Evolutionary conservation across 2,888 invertebrate species (phyloP), one percentile per base, ranked within the genome.

Genomic region (Drosophila mettleri): DNA sequence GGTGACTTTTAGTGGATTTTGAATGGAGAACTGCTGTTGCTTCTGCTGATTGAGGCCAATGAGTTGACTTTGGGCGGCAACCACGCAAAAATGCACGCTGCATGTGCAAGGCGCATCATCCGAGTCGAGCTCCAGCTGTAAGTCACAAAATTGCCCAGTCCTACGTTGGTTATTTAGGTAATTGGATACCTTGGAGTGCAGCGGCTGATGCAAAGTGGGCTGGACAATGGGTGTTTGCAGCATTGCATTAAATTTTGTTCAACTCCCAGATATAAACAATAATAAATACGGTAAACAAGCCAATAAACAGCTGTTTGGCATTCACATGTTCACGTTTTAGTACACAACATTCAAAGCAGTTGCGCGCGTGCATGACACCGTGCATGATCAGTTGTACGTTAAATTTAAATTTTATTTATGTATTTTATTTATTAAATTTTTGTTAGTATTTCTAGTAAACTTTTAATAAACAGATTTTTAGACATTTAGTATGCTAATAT

Each of bases 31-130:
- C 52, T 91, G 90, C 24, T 89, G 88, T 0, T 89, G 88, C 31
- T 91, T 91, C 43, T 90, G 89, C 18, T 89, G 77, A 18, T 74
- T 87, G 14, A 70, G 62, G 1, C 89, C 89, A 63, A 92, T 91
- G 33, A 91, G 86, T 49, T 89, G 86, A 57, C 92, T 92, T 66
- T 92, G 92, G 0, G 92, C 91, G 2, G 91, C 92, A 16, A 92
- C 81, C 8, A 92, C 91, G 63, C 92, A 91, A 41, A 91, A 92
- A 46, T 92, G 92, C 0, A 79, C 85, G 3, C 86, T 91, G 39
- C 69, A 75, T 14, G 79, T 74, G 54, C 74, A 78, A 5, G 78
- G 39, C 4, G 58, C 60, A 49, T 85, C 88, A 33, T 89, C 88
- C 0, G 88, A 74, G 22, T 85, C 85, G 20, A 85, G 38, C 52